Evolutionary conservation across 2,888 invertebrate genomes (phyloP), one percentile per base, ranked within the genome.

Genomic region (Geotrupes spiniger): DNA sequence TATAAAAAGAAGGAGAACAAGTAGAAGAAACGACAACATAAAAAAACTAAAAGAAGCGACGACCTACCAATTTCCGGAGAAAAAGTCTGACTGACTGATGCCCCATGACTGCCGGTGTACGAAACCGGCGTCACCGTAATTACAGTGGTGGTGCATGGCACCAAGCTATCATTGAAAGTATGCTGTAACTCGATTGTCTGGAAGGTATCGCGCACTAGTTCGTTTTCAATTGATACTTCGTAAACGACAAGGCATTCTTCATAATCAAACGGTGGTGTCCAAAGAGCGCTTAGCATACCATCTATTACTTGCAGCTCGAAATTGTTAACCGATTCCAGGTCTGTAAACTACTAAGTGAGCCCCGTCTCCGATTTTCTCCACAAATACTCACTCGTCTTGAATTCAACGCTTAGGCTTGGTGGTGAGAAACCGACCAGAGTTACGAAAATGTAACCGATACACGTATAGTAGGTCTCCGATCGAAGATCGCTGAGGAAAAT

Each of bases 361-460:
- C n/a, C n/a, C n/a, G n/a, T n/a, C n/a, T n/a, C n/a, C 31, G 31
- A 2, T 33, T 9, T 33, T 12, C 2, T 14, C 2, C 9, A 9
- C 11, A 17, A 15, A 10, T 39, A 40, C 49, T 10, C 39, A 49
- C 49, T 49, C 15, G 49, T 44, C 36, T 39, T 38, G 12, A 49
- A 49, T 17, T 36, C 39, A 10, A 49, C 31, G 25, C 15, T 33
- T 21, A 29, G 43, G 4, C 43, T 44, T n/a, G 43, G 28, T 2
- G 49, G 49, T 6, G 49, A 43, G 6, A 49, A 49, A 12, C 49
- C 49, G 10, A 27, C 49, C 14, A 44, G 27, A 8, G 49, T 49
- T 2, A 43, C 38, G 26, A 49, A 49, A 14, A 49, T 44, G 27
- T 26, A 49, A 4, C 49, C 49, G 36, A 44, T 49, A 11, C 49